These are phyloP conservation scores for Mohoua ochrocephala DNA, from an alignment of 2,113 vertebrate genomes.

Conservation along the genomic window DNA sequence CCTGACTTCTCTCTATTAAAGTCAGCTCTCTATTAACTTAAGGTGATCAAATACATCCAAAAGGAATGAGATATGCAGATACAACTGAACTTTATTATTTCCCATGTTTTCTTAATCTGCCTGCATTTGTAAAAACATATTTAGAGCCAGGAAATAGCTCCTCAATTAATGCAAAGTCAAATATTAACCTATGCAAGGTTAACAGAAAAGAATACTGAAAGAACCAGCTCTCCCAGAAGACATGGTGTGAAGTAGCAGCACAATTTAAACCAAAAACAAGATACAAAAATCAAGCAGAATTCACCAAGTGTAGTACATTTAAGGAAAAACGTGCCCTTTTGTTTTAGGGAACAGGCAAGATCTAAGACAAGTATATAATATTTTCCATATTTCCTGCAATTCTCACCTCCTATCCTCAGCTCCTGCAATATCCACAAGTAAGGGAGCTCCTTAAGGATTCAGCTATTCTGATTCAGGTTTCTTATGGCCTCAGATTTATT, in stretches of 20 bases:
- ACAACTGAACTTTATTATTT: background rate
- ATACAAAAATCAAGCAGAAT: background rate
- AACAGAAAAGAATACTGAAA: background rate
- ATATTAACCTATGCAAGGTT: background rate
- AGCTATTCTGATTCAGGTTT: background rate
- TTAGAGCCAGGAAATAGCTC: background rate
- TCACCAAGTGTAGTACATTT: background rate
- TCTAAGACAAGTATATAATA: background rate
- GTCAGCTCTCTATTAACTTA: background rate
- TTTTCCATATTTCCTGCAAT: background rate
- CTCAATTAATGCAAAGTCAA: background rate
- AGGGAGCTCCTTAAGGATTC: background rate
- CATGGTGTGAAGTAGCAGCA: background rate
- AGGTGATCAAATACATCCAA: background rate
- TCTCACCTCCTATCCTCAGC: background rate
- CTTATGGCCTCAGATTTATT: background rate
- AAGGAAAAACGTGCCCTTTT: fast-evolving
- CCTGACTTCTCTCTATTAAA: background rate
- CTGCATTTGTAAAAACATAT: background rate
- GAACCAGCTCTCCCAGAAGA: background rate
- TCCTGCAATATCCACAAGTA: background rate
- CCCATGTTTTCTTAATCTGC: background rate
- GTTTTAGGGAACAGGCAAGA: background rate
- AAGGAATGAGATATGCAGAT: background rate
- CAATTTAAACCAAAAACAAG: background rate